phyloP scores from a whole-genome alignment of 1,140 invertebrate species.

The Pectinophora gossypiella region DNA sequence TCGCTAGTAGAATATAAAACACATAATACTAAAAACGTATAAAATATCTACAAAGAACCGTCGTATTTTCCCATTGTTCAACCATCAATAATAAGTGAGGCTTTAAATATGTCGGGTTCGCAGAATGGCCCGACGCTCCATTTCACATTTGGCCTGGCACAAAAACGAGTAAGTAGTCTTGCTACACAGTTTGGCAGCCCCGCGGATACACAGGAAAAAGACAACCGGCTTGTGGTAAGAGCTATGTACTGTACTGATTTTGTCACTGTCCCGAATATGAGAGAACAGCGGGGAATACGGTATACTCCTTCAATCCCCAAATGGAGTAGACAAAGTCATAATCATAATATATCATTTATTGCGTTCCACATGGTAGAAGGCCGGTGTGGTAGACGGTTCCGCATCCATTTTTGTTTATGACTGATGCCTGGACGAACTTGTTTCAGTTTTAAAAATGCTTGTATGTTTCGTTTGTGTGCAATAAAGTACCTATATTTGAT shows the following conservation, averaged over 20 bases:
- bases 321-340: not conserved
- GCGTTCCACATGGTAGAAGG: not conserved
- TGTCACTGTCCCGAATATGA: not conserved
- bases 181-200: constrained; percentile 19
- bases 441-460: not conserved
- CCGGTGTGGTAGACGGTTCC: too few species aligned
- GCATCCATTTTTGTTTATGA: not conserved
- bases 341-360: not conserved
- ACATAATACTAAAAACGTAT: too few species aligned
- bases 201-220: constrained; percentile 19
- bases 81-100: not conserved
- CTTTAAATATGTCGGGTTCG: not conserved
- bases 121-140: not conserved
- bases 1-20: too few species aligned
- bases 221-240: constrained; percentile 15
- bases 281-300: not conserved
- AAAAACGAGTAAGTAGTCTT: constrained; percentile 7
- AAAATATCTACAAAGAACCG: not conserved
- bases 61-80: not conserved
- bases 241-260: not conserved
- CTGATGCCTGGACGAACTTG: not conserved
- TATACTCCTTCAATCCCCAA: not conserved
- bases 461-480: too few species aligned
- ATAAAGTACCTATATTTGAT: too few species aligned
- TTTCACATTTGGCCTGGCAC: constrained; percentile 21